Conservation (phyloP, 2,113 vertebrate species). For the Scortum barcoo region DNA sequence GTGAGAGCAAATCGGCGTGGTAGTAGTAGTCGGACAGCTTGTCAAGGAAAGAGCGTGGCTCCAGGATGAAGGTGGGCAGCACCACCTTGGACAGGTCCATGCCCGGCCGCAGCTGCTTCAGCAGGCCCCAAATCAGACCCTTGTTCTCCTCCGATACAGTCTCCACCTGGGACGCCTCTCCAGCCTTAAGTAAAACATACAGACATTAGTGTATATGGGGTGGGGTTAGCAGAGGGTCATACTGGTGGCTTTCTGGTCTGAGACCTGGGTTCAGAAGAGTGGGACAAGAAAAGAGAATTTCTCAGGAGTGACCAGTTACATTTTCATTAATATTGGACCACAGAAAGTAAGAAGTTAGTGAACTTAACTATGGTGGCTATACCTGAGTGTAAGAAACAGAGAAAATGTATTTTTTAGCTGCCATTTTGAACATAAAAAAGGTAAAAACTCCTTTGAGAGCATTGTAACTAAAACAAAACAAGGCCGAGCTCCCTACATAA, state of each 20-base stretch:
- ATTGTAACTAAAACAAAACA: background rate
- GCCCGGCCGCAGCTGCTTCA: conserved; percentile 93
- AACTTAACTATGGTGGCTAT: background rate
- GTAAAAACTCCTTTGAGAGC: background rate
- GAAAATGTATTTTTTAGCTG: conserved; percentile 1
- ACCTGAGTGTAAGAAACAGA: background rate
- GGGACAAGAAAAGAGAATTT: background rate
- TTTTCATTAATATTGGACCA: background rate
- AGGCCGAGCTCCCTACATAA: background rate
- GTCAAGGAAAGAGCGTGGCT: conserved; percentile 95
- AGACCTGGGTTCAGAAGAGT: background rate
- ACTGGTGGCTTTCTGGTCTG: background rate
- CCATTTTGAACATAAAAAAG: too few relatives aligned
- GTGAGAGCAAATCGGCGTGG: conserved; percentile 94
- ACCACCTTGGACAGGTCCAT: conserved; percentile 96
- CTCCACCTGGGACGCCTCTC: conserved; percentile 91
- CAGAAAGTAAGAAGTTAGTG: background rate
- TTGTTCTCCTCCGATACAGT: conserved; percentile 94
- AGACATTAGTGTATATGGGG: background rate
- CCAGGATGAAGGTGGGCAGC: conserved; percentile 95
- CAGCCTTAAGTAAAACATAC: conserved; percentile 78
- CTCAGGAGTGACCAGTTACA: background rate
- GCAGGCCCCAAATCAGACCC: conserved; percentile 91
- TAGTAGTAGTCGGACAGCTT: conserved; percentile 96
- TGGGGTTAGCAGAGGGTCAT: background rate